Evolutionary conservation across 2,797 vertebrate genomes (phyloP).

Genomic region (Alectoris magna): DNA sequence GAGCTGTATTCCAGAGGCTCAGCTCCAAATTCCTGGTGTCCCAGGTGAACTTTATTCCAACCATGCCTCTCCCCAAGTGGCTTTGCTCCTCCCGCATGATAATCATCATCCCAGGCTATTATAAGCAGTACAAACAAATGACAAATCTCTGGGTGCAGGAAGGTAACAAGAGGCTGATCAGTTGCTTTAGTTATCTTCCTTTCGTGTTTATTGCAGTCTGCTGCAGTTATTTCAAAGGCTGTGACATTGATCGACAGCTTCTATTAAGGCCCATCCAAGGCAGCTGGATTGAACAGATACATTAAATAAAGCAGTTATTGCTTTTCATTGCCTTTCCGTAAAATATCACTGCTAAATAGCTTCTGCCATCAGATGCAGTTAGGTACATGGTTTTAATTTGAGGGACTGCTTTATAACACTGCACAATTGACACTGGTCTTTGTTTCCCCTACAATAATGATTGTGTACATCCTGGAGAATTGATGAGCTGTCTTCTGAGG

Average conservation of each 20-base stretch:
- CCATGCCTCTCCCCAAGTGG: background rate
- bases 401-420: constrained; percentile 90
- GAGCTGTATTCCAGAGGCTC: background rate
- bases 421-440: constrained; percentile 91
- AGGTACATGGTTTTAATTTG: constrained; percentile 99
- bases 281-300: constrained; percentile 97
- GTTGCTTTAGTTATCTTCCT: constrained; percentile 89
- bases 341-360: constrained; percentile 96
- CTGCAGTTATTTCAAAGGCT: constrained; percentile 87
- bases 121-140: constrained; percentile 87
- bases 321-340: constrained; percentile 95
- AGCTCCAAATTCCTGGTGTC: background rate
- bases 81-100: constrained; percentile 41
- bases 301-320: constrained; percentile 98
- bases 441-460: constrained; percentile 90
- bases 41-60: background rate
- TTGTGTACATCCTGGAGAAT: constrained; percentile 93
- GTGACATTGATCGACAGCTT: constrained; percentile 98
- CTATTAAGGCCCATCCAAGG: constrained; percentile 92
- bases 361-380: constrained; percentile 92
- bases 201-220: constrained; percentile 95
- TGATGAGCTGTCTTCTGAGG: constrained; percentile 90
- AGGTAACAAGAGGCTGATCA: constrained; percentile 90
- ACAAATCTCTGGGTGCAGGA: constrained; percentile 86
- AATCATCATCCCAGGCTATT: constrained; percentile 79